Base-by-base conservation (phyloP, 2,888 invertebrate genomes). In the Seira ritae region DNA sequence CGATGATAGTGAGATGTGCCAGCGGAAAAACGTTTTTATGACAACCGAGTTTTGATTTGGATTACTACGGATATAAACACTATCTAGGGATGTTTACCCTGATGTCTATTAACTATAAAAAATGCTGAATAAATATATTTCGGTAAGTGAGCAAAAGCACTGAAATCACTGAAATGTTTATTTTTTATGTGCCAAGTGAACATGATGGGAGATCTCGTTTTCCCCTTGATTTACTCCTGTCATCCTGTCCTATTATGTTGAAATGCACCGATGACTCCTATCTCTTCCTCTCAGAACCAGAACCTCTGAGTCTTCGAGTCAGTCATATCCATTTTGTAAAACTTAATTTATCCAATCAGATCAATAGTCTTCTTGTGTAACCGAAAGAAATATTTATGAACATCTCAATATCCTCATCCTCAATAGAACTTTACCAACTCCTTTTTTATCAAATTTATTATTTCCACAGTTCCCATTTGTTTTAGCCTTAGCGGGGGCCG, bases 191-290 rank as follows among this genome's bases (percentile, higher is more conserved):
- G 46, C 77, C 65, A 22, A 78, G 3, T 15, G 50, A 50, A 10
- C 24, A 31, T 31, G 31, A 69, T 68, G 76, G 60, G 80, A 80
- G 77, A 70, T 84, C 84, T 84, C 67, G 77, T 84, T 84, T 80
- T 77, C 73, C 77, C 55, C 77, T 70, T 75, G 84, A 84, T 84
- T 84, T 80, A 84, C 77, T 72, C 70, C 65, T 84, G 84, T 84
- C 84, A 84, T 76, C 62, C 31, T 82, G 77, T 77, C 81, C 50
- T n/a, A 71, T 81, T 75, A 71, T 66, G 65, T 37, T 74, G 37
- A 69, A 65, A 74, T 69, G 78, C 55, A 73, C 46, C 60, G 66
- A 70, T 70, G 78, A 74, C 78, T 78, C 73, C 50, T n/a, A n/a
- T n/a, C n/a, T n/a, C n/a, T 3, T n/a, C 50, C 50, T 15, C 50